Evolutionary conservation across 2,888 invertebrate genomes (phyloP), one percentile per base, ranked within the genome.

Genomic region (Latrodectus hesperus): DNA sequence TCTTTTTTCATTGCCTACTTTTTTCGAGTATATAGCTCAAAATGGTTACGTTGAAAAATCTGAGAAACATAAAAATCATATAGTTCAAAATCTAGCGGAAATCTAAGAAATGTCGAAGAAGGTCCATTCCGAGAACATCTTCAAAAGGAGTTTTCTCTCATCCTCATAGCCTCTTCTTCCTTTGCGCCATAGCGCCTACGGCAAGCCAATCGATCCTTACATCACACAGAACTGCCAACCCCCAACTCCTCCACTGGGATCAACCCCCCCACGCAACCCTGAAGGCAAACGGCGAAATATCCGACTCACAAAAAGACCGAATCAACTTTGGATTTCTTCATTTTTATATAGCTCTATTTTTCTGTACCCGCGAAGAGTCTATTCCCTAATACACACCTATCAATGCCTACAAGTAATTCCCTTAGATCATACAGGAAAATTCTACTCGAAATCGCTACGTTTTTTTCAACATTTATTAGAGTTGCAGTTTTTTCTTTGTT

Each of bases 101-200:
- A 16, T 49, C 55, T 26, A 26, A 22, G 60, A 12, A 26, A 53
- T 55, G 38, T 17, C 78, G 49, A 74, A 82, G 67, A 82, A 53
- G 38, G 67, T 82, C 82, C 74, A 82, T 82, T 68, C 67, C 74
- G 74, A 55, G n/a, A 60, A 60, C 74, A 49, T 83, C 83, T 83
- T 83, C 83, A 83, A 83, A 83, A 51, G 77, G 67, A 71, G 70
- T 55, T 75, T 76, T 76, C 60, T 65, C 74, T 74, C 64, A 51
- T 80, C 80, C 72, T 71, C 55, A 12, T 16, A 60, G 60, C n/a
- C 60, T n/a, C 11, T 80, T 72, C 68, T 71, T 64, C 22, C 51
- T 78, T 79, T 79, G 85, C 85, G 49, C 73, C 26, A 85, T 79
- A 60, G 79, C 74, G 79, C 85, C 79, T 70, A 55, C 70, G 79